These are phyloP conservation scores for Carcharodon carcharias DNA, from an alignment of 2,797 vertebrate species.

Conservation along the genomic window DNA sequence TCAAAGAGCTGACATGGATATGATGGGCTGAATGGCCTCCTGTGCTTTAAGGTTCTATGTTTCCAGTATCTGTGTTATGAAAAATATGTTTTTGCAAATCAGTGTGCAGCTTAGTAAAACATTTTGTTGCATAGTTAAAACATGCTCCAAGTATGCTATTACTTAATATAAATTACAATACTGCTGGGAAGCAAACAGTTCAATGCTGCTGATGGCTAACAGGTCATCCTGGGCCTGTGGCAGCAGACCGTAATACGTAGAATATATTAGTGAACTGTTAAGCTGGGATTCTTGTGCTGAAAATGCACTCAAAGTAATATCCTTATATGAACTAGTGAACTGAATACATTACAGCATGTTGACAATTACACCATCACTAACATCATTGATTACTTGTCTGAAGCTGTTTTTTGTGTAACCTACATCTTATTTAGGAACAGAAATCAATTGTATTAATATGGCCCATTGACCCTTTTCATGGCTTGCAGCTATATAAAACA, in stretches of 20 bases:
- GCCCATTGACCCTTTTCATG: not conserved
- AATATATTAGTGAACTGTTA: not conserved
- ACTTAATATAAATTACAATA: not conserved
- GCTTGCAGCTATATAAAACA: not conserved
- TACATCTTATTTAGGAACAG: not conserved
- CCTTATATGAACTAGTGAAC: not conserved
- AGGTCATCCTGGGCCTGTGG: not conserved
- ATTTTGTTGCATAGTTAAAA: not conserved
- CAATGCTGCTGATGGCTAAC: not conserved
- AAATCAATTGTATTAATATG: conserved; percentile 16
- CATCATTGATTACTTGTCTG: not conserved
- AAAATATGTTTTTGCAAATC: not conserved
- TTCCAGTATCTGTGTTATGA: not conserved
- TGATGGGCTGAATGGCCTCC: too few relatives aligned
- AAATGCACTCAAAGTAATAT: not conserved
- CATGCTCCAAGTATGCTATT: not conserved
- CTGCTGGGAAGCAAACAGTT: not conserved
- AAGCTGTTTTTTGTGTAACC: not conserved
- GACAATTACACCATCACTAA: not conserved
- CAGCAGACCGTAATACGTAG: too few relatives aligned
- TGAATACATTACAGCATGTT: not conserved
- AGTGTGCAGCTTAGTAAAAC: not conserved
- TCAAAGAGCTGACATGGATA: too few relatives aligned
- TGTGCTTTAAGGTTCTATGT: not conserved
- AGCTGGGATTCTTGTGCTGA: not conserved